These are phyloP conservation scores for Oncopodura yosiiana DNA, from an alignment of 1,140 invertebrate genomes.

Conservation along the genomic window DNA sequence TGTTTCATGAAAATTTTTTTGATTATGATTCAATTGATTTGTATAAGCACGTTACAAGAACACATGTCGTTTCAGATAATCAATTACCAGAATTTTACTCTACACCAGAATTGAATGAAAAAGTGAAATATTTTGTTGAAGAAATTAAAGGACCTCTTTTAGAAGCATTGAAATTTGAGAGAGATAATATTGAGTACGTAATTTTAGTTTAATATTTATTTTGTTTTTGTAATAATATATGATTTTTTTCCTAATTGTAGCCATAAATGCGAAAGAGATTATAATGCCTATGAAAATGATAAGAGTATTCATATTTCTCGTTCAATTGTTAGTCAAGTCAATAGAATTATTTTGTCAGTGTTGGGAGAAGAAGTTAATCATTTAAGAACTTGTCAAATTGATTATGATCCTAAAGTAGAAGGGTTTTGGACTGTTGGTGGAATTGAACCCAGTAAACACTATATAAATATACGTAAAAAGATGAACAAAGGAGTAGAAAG, in stretches of 20 bases:
- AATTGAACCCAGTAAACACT: constrained; percentile 47
- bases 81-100: constrained; percentile 42
- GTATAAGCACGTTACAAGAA: constrained; percentile 61
- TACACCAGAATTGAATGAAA: constrained; percentile 14
- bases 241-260: not conserved
- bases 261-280: not conserved
- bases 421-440: constrained; percentile 68
- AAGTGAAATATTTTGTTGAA: constrained; percentile 18
- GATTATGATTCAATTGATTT: constrained; percentile 58
- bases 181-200: not conserved
- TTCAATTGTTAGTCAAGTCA: constrained; percentile 53
- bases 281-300: not conserved
- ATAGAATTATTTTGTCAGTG: constrained; percentile 52
- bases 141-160: constrained; percentile 13
- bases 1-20: constrained; percentile 49
- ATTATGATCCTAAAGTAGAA: constrained; percentile 62
- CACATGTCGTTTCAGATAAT: constrained; percentile 47
- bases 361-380: constrained; percentile 45
- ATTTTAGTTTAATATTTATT: not conserved
- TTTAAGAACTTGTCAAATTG: constrained; percentile 40
- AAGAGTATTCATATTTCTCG: constrained; percentile 4
- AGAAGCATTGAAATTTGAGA: constrained; percentile 21
- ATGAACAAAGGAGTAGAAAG: constrained; percentile 42
- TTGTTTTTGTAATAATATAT: not conserved
- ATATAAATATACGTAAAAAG: constrained; percentile 38